These are phyloP conservation scores for Plemyria rubiginata DNA, from an alignment of 2,888 invertebrate species.

Conservation along the genomic window DNA sequence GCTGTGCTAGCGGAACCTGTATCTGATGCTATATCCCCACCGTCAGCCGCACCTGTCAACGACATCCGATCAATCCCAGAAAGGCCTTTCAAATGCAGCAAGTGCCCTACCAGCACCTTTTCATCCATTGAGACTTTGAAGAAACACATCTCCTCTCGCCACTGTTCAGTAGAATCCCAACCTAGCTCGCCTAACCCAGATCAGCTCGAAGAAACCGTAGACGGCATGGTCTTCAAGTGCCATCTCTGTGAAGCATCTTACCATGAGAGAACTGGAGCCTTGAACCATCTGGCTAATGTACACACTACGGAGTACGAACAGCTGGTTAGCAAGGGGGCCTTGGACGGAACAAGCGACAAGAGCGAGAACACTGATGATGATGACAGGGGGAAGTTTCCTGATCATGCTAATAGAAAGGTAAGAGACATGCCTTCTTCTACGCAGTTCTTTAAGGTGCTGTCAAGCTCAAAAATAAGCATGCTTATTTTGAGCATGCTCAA, in stretches of 20 bases:
- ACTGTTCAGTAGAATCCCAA: conserved; percentile 79
- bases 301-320: conserved; percentile 92
- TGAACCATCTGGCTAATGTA: conserved; percentile 91
- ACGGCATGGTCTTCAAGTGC: conserved; percentile 94
- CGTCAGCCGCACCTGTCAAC: conserved; percentile 50
- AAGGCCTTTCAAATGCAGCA: conserved; percentile 91
- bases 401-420: conserved; percentile 94
- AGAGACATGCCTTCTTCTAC: conserved; percentile 37
- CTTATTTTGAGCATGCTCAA: too few species aligned
- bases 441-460: too few species aligned
- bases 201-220: conserved; percentile 57
- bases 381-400: conserved; percentile 92
- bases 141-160: conserved; percentile 91
- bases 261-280: conserved; percentile 90
- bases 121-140: conserved; percentile 91
- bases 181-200: conserved; percentile 73
- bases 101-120: conserved; percentile 93
- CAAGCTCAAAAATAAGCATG: too few species aligned
- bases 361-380: conserved; percentile 88
- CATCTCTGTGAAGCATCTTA: conserved; percentile 96
- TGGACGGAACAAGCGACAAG: conserved; percentile 82
- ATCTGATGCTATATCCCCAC: conserved; percentile 62
- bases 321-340: conserved; percentile 92
- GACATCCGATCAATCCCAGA: conserved; percentile 89
- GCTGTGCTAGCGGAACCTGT: conserved; percentile 74